A percentile compares a stretch with the other conserved stretches of the same genome.
phyloP scores from a whole-genome alignment of 2,888 invertebrate genomes.

The Rambutsinella grinnellia region DNA sequence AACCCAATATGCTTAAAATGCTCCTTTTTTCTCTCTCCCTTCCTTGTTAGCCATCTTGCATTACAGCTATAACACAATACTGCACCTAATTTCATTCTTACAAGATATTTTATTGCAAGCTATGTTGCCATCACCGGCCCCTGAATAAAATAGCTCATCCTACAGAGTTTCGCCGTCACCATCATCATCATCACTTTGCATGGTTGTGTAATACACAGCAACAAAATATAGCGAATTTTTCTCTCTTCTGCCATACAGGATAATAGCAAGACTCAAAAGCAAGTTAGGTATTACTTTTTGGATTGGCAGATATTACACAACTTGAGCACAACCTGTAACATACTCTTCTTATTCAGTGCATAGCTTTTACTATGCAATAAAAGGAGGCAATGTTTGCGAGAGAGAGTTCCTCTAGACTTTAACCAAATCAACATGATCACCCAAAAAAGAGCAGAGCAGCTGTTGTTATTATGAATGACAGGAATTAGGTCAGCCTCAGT shows the following conservation, averaged over 20 bases:
- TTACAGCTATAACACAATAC: conserved; percentile 2
- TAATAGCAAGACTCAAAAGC: neutral
- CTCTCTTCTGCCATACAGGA: neutral
- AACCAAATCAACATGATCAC: neutral
- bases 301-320: neutral
- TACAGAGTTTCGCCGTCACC: neutral
- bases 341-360: conserved; percentile 1
- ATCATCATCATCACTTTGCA: neutral
- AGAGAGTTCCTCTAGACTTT: too few species aligned
- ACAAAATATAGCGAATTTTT: neutral
- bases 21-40: too few species aligned
- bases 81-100: too few species aligned
- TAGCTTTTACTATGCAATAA: too few species aligned
- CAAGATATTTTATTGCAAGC: too few species aligned
- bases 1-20: conserved; percentile 49
- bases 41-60: conserved; percentile 22
- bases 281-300: neutral
- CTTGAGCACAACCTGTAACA: conserved; percentile 11
- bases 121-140: too few species aligned
- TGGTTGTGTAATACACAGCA: too few species aligned
- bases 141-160: too few species aligned
- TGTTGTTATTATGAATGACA: conserved; percentile 35
- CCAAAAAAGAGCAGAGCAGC: conserved; percentile 16
- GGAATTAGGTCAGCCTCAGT: conserved; percentile 43
- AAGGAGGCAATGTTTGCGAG: too few species aligned